Evolutionary conservation across 1,140 invertebrate species (phyloP).

Genomic region (Drosophila lacertosa): DNA sequence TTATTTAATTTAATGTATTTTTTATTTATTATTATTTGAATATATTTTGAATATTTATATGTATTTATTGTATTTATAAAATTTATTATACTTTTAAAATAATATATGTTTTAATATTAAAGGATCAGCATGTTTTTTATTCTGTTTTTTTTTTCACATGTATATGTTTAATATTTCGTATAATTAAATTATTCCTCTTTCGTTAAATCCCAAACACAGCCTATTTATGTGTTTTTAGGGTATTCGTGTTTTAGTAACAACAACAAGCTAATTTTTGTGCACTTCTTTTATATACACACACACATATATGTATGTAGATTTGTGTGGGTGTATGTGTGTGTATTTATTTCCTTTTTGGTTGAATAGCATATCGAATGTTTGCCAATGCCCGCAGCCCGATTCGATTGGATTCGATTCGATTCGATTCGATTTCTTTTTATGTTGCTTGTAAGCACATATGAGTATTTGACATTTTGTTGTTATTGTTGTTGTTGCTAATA

Average conservation of each 20-base stretch:
- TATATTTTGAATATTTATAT: no score
- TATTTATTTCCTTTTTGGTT: neutral
- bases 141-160: neutral
- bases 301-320: neutral
- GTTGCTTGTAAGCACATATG: slow-evolving; percentile 25
- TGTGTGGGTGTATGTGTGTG: neutral
- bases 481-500: slow-evolving; percentile 40
- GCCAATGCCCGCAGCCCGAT: slow-evolving; percentile 34
- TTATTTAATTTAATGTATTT: no score
- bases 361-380: slow-evolving; percentile 35
- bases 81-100: no score
- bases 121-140: neutral
- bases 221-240: neutral
- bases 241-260: neutral
- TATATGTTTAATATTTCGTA: no score
- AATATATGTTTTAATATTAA: neutral
- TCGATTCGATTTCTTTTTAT: slow-evolving; percentile 57
- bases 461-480: slow-evolving; percentile 18
- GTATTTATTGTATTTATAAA: neutral
- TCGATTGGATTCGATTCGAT: slow-evolving; percentile 20
- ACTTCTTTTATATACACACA: no score
- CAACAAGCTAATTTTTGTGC: slow-evolving; percentile 3
- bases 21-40: no score
- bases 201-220: neutral
- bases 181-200: no score